Evolutionary conservation across 2,113 vertebrate genomes (phyloP), one percentile per base, ranked within the genome.

Genomic region (Choloepus hoffmanni): DNA sequence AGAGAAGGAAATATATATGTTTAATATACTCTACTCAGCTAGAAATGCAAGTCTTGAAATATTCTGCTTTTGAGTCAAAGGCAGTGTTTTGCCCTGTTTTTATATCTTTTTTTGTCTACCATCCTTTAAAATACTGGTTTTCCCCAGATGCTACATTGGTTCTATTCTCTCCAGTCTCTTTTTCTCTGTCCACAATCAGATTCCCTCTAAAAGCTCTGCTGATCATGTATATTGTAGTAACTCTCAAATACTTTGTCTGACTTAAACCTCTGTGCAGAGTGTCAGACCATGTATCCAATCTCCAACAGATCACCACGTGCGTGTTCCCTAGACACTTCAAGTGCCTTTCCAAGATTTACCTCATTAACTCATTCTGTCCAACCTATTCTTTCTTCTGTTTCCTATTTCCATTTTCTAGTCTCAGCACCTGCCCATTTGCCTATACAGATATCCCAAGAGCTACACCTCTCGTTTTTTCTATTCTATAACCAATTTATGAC

Each of bases 211-310:
- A 90, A 36, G 9, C 85, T 77, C 84, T 12, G 48, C 15, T 74
- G 87, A 84, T 73, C 26, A 7, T 77, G 65, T 74, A 19, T 45
- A 89, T 94, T 95, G 50, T 58, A 93, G 24, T 93, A 89, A 94
- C 26, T 92, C 36, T 90, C 53, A 68, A 16, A 81, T 77, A 72
- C 10, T 60, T 40, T 83, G 12, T 92, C 68, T 36, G 84, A 84
- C 45, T 26, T 70, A 85, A 36, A 79, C n/a, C 53, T 67, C 73
- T 79, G 18, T 58, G 33, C 48, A 77, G 55, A 83, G 67, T 79
- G 13, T 92, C 63, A 79, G 77, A 83, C 50, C 10, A 14, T 82
- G 48, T 72, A 85, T 76, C 16, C 40, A 83, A 23, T 16, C 50
- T 77, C 73, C n/a, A 82, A 0, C 40, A 92, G 24, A 15, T 30